Base-by-base conservation (phyloP, 1,140 invertebrate species). In the Pseudomyrmex dendroicus region DNA sequence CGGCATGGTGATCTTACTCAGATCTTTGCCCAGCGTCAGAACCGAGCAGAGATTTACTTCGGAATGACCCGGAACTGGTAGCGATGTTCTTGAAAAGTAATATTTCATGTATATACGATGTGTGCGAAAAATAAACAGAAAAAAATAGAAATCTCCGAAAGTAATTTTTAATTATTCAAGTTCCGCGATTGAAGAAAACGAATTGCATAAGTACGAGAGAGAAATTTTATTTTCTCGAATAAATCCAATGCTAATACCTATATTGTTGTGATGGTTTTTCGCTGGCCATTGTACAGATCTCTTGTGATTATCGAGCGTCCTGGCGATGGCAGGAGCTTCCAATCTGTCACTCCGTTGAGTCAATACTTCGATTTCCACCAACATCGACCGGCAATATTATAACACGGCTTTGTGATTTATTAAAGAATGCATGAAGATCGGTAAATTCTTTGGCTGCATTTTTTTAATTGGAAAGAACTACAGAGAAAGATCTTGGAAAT, bases 1-100 rank as follows among this genome's bases (percentile, higher is more conserved):
- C 46, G 99, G 99, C 98, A 99, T 99, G 9, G 98, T 98, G 90
- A 99, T 99, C 95, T 99, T 99, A 89, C 98, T 98, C 67, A 99
- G 95, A 93, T 99, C 98, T 95, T 99, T 99, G 88, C 98, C 98
- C 89, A 99, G 97, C 91, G 98, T 98, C 86, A 99, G 94, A 85
- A 99, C 98, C 77, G 98, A 98, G 98, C 98, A 99, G 68, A 99
- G 96, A 93, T 98, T 98, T 94, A 98, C 97, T 94, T 99, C 98
- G 89, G 97, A 97, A 92, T 98, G 97, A 96, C 98, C 98, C 83
- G 96, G 96, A 89, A 97, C 97, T 91, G 98, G 98, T 89, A 99
- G 96, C 84, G 95, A 94, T 89, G 95, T 96, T 94, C 98, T 98
- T 87, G 3, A 66, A 89, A 56, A 48, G 20, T 44, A 84, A 77